Base-by-base conservation (phyloP, 2,888 invertebrate genomes). In the Allophyes oxyacanthae region DNA sequence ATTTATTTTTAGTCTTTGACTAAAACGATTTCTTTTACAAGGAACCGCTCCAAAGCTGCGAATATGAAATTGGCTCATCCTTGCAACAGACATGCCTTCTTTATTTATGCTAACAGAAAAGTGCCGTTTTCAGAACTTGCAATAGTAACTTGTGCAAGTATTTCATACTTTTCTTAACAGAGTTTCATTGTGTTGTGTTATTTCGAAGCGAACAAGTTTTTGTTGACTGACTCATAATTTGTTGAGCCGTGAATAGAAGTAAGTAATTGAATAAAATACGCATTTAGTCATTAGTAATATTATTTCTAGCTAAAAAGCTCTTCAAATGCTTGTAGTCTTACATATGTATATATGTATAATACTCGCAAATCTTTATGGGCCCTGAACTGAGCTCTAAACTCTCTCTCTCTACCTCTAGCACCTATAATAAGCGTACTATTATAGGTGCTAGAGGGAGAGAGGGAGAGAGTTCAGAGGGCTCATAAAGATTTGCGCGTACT, bases 61-160 rank as follows among this genome's bases (percentile, higher is more conserved):
- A 88, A 88, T 89, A 88, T 86, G 84, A 87, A 88, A 90, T 89
- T 89, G 87, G 86, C 79, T 83, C 83, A 84, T 86, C 79, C 82
- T 82, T 83, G 84, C 83, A 83, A 71, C 77, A 81, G 85, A 84
- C 84, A 82, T 81, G 81, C 75, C 75, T 79, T 79, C 77, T 81
- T 81, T 83, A 84, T 83, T 85, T 83, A 77, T 77, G 77, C 52
- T 69, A 74, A 74, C 77, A 74, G 75, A 72, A 77, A 75, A 75
- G 75, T 75, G 75, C 77, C 77, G 75, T 77, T 77, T 74, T 68
- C 72, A 74, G 65, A 74, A 73, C 62, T 75, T 61, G 28, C 64
- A 55, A 61, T 61, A 48, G 63, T 55, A 70, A 66, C 45, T 75
- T 67, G 54, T 28, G 52, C 46, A 54, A 73, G 64, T 54, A 73